These are phyloP conservation scores for Otocyon megalotis DNA, from an alignment of 2,113 vertebrate genomes.

Conservation along the genomic window DNA sequence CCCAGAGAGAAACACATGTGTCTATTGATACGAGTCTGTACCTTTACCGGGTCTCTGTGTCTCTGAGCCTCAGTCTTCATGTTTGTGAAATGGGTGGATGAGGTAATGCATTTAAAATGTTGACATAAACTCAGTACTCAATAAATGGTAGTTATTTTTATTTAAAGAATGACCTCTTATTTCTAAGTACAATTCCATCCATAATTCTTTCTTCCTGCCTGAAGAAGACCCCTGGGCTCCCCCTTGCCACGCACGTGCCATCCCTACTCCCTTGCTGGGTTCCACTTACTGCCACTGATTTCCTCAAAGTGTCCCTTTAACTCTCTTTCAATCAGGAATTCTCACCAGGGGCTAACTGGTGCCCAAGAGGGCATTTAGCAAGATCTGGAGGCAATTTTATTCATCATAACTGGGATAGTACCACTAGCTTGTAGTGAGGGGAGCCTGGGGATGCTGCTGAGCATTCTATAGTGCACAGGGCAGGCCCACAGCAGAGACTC, in stretches of 20 bases:
- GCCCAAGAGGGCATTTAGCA: too few species aligned
- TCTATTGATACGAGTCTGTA: not conserved
- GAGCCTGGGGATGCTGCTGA: not conserved
- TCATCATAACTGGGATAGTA: not conserved
- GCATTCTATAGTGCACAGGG: not conserved
- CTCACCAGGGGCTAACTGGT: not conserved
- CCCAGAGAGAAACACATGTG: not conserved
- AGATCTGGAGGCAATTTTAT: not conserved
- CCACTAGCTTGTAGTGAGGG: too few species aligned
- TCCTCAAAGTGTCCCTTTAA: not conserved
- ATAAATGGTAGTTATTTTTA: not conserved
- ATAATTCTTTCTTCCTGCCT: not conserved
- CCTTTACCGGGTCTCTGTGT: not conserved
- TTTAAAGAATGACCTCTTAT: too few species aligned
- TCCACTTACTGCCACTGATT: not conserved
- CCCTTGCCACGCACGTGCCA: rapidly evolving
- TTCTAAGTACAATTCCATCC: not conserved
- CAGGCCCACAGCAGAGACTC: not conserved
- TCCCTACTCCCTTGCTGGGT: rapidly evolving
- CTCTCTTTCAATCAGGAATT: too few species aligned
- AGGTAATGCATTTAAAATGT: not conserved
- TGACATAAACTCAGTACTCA: not conserved
- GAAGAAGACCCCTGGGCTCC: not conserved
- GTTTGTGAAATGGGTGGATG: not conserved
- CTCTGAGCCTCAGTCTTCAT: not conserved